Conservation (phyloP, 2,888 invertebrate species). For the Lysandra bellargus region DNA sequence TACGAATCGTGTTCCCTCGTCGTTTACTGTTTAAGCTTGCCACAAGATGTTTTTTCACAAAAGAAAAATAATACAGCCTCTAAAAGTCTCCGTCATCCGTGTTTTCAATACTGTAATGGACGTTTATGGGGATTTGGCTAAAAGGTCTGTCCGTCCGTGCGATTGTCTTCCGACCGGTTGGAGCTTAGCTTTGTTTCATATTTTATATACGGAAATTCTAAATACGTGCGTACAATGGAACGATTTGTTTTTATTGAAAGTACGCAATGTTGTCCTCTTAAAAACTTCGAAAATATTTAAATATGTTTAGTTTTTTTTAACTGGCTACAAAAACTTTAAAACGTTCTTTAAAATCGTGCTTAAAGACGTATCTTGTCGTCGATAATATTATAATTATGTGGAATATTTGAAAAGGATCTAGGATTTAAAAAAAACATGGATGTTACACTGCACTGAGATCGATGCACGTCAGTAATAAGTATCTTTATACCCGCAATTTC, state of each 20-base stretch:
- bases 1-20: not conserved
- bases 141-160: conserved; percentile 49
- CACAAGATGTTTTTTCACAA: conserved; percentile 8
- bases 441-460: conserved; percentile 2
- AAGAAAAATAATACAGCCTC: conserved; percentile 14
- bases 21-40: not conserved
- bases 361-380: not conserved
- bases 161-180: conserved; percentile 48
- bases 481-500: conserved; percentile 42
- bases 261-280: not conserved
- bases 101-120: conserved; percentile 32
- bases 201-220: conserved; percentile 27
- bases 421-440: not conserved
- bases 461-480: conserved; percentile 31
- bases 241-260: conserved; percentile 13
- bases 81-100: conserved; percentile 6
- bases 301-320: not conserved
- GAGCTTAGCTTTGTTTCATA: conserved; percentile 34
- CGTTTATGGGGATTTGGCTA: conserved; percentile 46
- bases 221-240: conserved; percentile 3
- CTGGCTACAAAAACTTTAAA: too few relatives aligned
- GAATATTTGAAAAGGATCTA: not conserved
- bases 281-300: not conserved
- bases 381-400: not conserved
- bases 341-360: too few relatives aligned